A percentile compares a stretch with the other conserved stretches of the same genome.
phyloP scores from a whole-genome alignment of 2,888 invertebrate species.

The Ptilodon capucinus region DNA sequence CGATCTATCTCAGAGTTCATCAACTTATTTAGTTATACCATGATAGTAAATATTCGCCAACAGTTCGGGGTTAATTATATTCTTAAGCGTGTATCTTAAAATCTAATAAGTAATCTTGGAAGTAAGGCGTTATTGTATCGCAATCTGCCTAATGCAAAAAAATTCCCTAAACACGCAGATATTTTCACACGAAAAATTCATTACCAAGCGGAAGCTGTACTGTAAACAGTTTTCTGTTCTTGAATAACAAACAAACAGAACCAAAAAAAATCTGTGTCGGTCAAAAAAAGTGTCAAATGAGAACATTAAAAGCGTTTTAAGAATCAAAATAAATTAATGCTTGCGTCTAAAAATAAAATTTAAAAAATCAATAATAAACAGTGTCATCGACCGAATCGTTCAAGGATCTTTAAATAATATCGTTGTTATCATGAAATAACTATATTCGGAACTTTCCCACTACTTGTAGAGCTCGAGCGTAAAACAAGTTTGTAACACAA shows the following conservation, averaged over 20 bases:
- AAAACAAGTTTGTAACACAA: background rate
- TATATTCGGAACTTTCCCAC: slow-evolving; percentile 19
- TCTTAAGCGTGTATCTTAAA: no score
- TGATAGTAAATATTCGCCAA: no score
- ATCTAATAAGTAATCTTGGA: no score
- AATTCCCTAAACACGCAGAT: background rate
- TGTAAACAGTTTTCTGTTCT: slow-evolving; percentile 6
- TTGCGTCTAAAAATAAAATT: slow-evolving; percentile 18
- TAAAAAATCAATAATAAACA: slow-evolving; percentile 22
- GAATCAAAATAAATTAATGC: slow-evolving; percentile 14
- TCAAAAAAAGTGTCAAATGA: slow-evolving; percentile 6
- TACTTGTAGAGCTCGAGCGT: background rate
- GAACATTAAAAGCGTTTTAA: slow-evolving; percentile 19
- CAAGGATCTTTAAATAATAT: slow-evolving; percentile 19
- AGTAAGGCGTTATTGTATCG: no score
- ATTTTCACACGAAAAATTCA: background rate
- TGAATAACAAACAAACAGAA: slow-evolving; percentile 1
- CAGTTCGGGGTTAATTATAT: no score
- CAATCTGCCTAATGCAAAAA: no score
- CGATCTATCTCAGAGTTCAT: no score
- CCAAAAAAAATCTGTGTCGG: no score
- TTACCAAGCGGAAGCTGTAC: slow-evolving; percentile 16
- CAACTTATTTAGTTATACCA: no score
- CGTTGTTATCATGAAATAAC: slow-evolving; percentile 29
- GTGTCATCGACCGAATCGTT: slow-evolving; percentile 30